Base-by-base conservation (phyloP, 2,888 invertebrate species). In the Xylophagus ater region DNA sequence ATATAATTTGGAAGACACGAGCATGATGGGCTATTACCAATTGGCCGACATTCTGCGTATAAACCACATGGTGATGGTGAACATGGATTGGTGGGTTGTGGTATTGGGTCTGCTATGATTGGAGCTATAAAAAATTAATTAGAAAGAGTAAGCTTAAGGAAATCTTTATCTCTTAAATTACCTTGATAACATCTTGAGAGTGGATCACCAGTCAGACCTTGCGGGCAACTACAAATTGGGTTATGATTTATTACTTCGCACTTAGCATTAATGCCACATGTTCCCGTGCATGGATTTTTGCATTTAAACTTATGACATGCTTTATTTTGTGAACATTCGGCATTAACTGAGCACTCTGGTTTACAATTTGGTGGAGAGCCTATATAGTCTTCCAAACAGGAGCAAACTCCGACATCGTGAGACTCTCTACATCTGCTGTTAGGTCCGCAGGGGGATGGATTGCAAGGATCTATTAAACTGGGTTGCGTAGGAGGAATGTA, bases 241-340 rank as follows among this genome's bases (percentile, higher is more conserved):
- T 81, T 83, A 57, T 87, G 87, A 56, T 83, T 81, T 43, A 81
- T 78, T 8, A 85, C 85, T 49, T 77, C 71, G 54, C 88, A 88
- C 53, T 76, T 74, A 18, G 86, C 81, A 54, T 78, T 78, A 34
- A 74, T 65, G 37, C 87, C 87, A 54, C 87, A 87, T 17, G 81
- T 80, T 43, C 84, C 85, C 46, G 80, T 77, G 55, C 86, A 86
- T 37, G 86, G 86, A 60, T 88, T 83, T 20, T 71, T 71, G 53
- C 88, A 88, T 61, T 81, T 85, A 59, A 81, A 81, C 54, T 81
- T 83, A 47, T 82, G 74, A 55, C 88, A 88, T 7, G 86, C 84
- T 55, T 76, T 77, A 53, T 79, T 78, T 48, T 78, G 78, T 20
- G 79, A 73, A 60, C 87, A 88, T 56, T 88, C 86, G 4, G 81